phyloP scores from a whole-genome alignment of 2,888 invertebrate genomes.

The Psylliodes chrysocephalus region DNA sequence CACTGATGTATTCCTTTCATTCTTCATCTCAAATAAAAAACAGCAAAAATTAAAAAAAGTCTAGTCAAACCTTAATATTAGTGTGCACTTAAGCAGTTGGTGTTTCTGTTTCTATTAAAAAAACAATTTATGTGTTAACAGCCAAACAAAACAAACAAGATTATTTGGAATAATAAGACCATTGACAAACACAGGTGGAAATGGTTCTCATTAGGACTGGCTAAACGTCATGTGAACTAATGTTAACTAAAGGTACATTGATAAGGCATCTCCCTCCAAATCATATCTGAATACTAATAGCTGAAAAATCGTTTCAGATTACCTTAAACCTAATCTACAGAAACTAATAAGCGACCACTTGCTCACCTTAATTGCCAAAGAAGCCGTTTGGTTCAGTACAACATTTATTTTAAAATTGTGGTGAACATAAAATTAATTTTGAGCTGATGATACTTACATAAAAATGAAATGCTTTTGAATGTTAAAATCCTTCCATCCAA shows the following conservation, averaged over 20 bases:
- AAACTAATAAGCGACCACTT: constrained; percentile 31
- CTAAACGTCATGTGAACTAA: constrained; percentile 20
- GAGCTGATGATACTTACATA: no score
- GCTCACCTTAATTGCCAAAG: not conserved
- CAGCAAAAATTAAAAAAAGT: no score
- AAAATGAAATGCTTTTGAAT: no score
- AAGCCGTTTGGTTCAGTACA: constrained; percentile 17
- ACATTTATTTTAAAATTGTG: no score
- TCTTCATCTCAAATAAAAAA: no score
- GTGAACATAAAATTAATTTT: no score
- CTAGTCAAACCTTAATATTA: no score
- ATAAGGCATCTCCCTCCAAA: constrained; percentile 23
- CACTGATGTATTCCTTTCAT: no score
- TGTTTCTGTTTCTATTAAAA: no score
- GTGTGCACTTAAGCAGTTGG: no score
- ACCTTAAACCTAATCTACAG: constrained; percentile 28
- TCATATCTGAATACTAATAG: constrained; percentile 26
- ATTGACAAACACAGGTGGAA: constrained; percentile 16
- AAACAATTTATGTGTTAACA: not conserved
- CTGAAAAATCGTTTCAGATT: constrained; percentile 38
- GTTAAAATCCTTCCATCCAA: no score
- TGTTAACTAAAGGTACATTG: constrained; percentile 21
- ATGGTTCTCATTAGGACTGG: constrained; percentile 15
- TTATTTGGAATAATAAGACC: not conserved
- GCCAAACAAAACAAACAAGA: not conserved